Evolutionary conservation across 2,797 vertebrate genomes (phyloP).

Genomic region (Mastacembelus armatus): DNA sequence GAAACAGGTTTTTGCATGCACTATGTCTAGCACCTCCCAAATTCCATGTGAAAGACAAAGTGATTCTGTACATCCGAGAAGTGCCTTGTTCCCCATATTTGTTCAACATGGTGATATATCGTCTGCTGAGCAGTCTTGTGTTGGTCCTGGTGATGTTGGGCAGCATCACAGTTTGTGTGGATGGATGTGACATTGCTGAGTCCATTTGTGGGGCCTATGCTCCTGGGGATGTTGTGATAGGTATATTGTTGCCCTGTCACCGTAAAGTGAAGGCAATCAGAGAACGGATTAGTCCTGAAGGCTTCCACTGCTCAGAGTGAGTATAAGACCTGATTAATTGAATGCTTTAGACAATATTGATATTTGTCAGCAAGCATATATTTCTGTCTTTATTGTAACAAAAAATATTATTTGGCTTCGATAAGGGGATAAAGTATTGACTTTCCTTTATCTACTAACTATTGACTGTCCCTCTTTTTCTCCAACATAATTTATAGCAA

Average conservation of each 20-base stretch:
- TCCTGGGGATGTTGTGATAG: conserved; percentile 59
- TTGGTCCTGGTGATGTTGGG: background rate
- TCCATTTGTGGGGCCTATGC: conserved; percentile 33
- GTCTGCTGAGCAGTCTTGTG: background rate
- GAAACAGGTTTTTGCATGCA: conserved; percentile 30
- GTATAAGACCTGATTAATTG: conserved; percentile 12
- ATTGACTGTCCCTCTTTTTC: too few species aligned
- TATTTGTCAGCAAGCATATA: too few species aligned
- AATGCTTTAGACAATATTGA: background rate
- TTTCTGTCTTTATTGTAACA: too few species aligned
- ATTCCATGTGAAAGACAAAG: background rate
- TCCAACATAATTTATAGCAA: too few species aligned
- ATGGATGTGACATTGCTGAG: background rate
- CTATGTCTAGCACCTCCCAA: conserved; percentile 9
- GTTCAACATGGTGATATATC: conserved; percentile 9
- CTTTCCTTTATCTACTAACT: too few species aligned
- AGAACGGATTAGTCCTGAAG: conserved; percentile 43
- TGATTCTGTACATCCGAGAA: rapidly evolving
- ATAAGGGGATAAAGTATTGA: too few species aligned
- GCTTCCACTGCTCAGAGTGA: conserved; percentile 63
- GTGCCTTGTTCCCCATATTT: background rate
- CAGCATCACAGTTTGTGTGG: background rate
- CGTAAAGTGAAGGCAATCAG: conserved; percentile 31
- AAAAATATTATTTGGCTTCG: too few species aligned
- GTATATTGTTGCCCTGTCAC: conserved; percentile 62